A percentile compares a stretch with the other conserved stretches of the same genome.
phyloP scores from a whole-genome alignment of 2,888 invertebrate species.

The Melanargia galathea region DNA sequence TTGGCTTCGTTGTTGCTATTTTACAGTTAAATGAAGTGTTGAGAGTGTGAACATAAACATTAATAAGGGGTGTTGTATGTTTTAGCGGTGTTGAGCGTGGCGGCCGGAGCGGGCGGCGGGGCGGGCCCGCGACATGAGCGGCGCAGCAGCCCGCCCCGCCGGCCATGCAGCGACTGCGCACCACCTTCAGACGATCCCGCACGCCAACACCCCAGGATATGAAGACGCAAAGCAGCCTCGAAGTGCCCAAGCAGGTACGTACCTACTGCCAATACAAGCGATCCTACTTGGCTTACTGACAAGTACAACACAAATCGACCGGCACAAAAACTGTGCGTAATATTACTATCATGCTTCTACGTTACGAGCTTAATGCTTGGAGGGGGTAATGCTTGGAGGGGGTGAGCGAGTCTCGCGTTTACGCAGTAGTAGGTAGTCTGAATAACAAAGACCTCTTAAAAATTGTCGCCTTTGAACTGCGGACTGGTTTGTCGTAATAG shows the following conservation, averaged over 20 bases:
- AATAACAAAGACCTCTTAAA: too few species aligned
- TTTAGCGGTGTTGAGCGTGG: slow-evolving; percentile 47
- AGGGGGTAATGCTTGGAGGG: too few species aligned
- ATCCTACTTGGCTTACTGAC: too few species aligned
- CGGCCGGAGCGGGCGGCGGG: slow-evolving; percentile 66
- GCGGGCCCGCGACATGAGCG: slow-evolving; percentile 74
- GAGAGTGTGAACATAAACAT: too few species aligned
- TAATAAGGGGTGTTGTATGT: slow-evolving; percentile 33
- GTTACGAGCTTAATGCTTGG: too few species aligned
- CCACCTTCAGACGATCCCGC: slow-evolving; percentile 93
- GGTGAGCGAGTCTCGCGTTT: too few species aligned
- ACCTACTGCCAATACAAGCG: slow-evolving; percentile 23
- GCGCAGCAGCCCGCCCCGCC: slow-evolving; percentile 75
- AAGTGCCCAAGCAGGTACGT: slow-evolving; percentile 91
- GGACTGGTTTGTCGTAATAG: too few species aligned
- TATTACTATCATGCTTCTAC: too few species aligned
- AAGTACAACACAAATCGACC: too few species aligned
- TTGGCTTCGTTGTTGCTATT: not conserved
- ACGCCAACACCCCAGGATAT: slow-evolving; percentile 95
- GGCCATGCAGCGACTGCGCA: slow-evolving; percentile 90
- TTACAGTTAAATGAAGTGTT: not conserved
- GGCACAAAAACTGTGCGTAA: too few species aligned
- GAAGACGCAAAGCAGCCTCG: slow-evolving; percentile 95
- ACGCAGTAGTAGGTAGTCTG: too few species aligned
- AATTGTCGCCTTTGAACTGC: too few species aligned